Evolutionary conservation across 2,797 vertebrate genomes (phyloP).

Genomic region (Balearica regulorum): DNA sequence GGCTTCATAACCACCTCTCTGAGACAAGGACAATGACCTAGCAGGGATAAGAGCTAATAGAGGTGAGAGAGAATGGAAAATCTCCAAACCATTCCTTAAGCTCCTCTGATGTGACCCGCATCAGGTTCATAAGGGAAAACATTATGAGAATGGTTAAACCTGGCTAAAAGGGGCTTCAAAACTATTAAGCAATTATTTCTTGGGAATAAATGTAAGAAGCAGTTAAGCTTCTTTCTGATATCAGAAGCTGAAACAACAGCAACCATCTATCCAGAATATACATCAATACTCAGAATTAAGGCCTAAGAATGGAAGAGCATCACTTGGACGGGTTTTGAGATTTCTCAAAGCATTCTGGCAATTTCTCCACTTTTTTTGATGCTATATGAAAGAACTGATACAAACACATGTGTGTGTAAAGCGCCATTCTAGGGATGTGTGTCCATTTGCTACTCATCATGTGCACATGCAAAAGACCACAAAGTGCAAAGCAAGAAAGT

Average conservation of each 20-base stretch:
- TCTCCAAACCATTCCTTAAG: background rate
- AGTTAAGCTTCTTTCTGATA: background rate
- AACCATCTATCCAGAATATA: background rate
- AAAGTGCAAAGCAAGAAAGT: background rate
- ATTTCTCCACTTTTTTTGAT: background rate
- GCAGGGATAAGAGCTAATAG: background rate
- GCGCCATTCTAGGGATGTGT: rapidly evolving
- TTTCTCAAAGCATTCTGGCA: background rate
- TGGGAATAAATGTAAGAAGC: background rate
- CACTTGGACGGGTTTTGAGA: background rate
- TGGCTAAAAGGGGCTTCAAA: background rate
- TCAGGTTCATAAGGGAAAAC: background rate
- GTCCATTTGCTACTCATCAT: no score
- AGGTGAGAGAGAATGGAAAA: background rate
- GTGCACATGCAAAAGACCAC: background rate
- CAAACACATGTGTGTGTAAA: background rate
- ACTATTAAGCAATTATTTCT: background rate
- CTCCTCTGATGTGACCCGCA: background rate
- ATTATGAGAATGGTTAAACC: background rate
- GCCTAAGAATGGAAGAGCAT: background rate
- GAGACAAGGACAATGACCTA: background rate
- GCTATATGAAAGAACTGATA: background rate
- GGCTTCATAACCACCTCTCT: background rate
- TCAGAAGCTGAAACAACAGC: background rate
- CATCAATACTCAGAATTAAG: background rate